A percentile compares a stretch with the other conserved stretches of the same genome.
These are phyloP conservation scores for Formica exsecta DNA, from an alignment of 1,140 invertebrate species.

Conservation along the genomic window DNA sequence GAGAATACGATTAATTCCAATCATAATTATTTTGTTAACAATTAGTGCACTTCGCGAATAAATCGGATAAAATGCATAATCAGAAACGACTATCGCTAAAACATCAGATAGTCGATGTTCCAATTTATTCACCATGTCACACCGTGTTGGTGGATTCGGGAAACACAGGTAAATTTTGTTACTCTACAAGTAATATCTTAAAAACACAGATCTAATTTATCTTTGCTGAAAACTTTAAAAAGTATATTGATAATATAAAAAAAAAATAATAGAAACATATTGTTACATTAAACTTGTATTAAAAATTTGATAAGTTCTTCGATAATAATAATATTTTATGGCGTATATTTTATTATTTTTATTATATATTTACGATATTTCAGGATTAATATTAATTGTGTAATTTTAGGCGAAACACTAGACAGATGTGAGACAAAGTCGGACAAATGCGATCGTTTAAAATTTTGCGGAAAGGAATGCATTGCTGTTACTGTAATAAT, in stretches of 20 bases:
- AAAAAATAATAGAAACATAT: not conserved
- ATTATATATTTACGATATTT: not conserved
- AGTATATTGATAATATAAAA: not conserved
- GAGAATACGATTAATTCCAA: not conserved
- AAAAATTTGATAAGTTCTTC: not conserved
- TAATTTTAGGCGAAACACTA: constrained; percentile 18
- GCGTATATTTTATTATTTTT: not conserved
- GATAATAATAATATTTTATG: not conserved
- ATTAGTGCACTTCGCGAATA: constrained; percentile 27
- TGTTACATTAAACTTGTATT: not conserved
- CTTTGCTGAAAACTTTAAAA: not conserved
- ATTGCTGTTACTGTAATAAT: not conserved
- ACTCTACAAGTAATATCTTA: not conserved
- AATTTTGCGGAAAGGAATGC: not conserved
- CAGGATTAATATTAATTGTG: not conserved
- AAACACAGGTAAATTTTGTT: constrained; percentile 18
- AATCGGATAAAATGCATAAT: not conserved
- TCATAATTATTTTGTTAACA: not conserved
- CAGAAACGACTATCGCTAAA: not conserved
- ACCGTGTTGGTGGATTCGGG: constrained; percentile 20
- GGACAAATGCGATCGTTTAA: accelerated
- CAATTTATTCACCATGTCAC: constrained; percentile 26
- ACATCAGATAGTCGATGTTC: constrained; percentile 14
- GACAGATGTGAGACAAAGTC: not conserved
- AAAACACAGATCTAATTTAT: not conserved